Evolutionary conservation across 2,797 vertebrate species (phyloP).

Genomic region (Danio jaintianensis): DNA sequence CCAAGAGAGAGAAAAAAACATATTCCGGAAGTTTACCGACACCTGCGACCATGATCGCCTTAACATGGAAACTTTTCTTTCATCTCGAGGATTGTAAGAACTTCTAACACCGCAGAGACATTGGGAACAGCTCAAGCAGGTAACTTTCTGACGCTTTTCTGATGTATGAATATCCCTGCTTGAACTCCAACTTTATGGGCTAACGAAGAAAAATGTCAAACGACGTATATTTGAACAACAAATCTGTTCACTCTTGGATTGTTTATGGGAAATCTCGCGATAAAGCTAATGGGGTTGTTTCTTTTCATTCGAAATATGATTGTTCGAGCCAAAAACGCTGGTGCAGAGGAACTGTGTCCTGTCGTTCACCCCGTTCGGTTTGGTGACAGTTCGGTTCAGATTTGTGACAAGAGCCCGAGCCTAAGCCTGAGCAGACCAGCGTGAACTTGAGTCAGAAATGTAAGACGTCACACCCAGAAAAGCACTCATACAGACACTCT

Average conservation of each 20-base stretch:
- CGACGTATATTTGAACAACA: conserved; percentile 1
- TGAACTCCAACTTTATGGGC: not conserved
- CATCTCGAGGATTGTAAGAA: not conserved
- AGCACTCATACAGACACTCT: not conserved
- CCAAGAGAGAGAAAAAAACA: conserved; percentile 35
- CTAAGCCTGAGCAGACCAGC: not conserved
- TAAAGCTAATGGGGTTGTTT: not conserved
- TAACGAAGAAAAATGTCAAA: not conserved
- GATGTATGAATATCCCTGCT: not conserved
- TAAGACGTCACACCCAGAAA: conserved; percentile 38
- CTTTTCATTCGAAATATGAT: not conserved
- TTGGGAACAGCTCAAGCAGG: conserved; percentile 31
- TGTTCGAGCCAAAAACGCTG: not conserved
- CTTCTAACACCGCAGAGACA: not conserved
- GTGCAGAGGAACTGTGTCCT: not conserved
- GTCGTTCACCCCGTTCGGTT: not conserved
- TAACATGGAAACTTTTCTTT: conserved; percentile 55
- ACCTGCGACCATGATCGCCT: conserved; percentile 52
- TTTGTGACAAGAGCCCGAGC: not conserved
- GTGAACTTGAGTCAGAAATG: conserved; percentile 35
- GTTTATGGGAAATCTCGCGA: not conserved
- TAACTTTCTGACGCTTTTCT: conserved; percentile 34
- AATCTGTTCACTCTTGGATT: not conserved
- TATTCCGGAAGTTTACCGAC: conserved; percentile 63
- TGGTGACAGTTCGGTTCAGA: conserved; percentile 11